These are phyloP conservation scores for Alentia gelatinosa DNA, from an alignment of 2,888 invertebrate genomes.

Conservation along the genomic window DNA sequence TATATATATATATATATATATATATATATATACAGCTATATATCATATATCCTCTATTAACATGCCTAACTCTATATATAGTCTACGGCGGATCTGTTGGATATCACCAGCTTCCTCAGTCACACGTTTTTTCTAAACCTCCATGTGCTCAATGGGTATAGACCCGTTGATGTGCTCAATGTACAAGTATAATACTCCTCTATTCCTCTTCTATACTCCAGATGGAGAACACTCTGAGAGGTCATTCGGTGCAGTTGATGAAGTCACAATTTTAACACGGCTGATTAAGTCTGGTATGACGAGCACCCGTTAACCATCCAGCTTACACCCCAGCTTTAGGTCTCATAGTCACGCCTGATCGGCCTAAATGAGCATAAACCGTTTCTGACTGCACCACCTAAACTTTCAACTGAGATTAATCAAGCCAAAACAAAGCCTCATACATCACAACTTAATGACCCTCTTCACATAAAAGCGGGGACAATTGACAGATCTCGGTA, in stretches of 20 bases:
- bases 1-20: too few relatives aligned
- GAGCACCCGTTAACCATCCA: neutral
- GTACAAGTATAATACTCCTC: too few relatives aligned
- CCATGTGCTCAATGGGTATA: too few relatives aligned
- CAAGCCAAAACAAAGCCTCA: constrained; percentile 9
- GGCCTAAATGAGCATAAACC: neutral
- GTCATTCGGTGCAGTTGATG: neutral
- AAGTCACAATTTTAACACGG: neutral
- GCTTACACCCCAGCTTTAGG: neutral
- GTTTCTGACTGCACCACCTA: neutral
- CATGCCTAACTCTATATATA: too few relatives aligned
- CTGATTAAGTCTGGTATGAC: neutral
- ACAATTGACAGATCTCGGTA: constrained; percentile 37
- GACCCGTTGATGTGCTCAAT: too few relatives aligned
- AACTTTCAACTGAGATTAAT: neutral
- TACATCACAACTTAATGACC: constrained; percentile 7
- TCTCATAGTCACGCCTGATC: neutral
- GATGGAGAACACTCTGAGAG: too few relatives aligned
- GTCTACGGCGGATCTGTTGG: too few relatives aligned
- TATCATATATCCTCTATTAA: too few relatives aligned
- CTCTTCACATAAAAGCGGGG: constrained; percentile 4
- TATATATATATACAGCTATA: too few relatives aligned
- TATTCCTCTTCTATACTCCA: too few relatives aligned
- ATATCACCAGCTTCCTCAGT: too few relatives aligned
- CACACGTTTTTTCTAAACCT: too few relatives aligned